Base-by-base conservation (phyloP, 1,140 invertebrate species). In the Ips typographus region DNA sequence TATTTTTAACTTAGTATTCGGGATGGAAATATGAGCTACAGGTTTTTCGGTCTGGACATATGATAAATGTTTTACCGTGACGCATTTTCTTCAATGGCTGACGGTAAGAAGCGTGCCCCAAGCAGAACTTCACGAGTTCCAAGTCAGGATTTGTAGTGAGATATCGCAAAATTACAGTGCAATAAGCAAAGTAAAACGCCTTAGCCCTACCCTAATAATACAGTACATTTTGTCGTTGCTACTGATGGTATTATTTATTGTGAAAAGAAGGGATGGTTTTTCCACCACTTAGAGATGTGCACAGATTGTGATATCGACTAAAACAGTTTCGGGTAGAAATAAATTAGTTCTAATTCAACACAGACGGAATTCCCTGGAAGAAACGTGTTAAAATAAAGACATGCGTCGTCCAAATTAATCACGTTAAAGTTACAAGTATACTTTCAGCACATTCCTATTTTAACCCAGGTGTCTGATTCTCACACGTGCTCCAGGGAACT, bases 401-500 rank as follows among this genome's bases (percentile, higher is more conserved):
- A 47, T 47, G 44, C 5, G 5, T 47, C 5, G 44, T 47, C 44
- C 5, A 5, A 47, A 6, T n/a, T n/a, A 47, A n/a, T 47, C n/a
- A 47, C 5, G 44, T 47, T 47, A 47, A 6, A n/a, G 5, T 47
- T 47, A 47, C 5, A 47, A 47, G 6, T 38, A 43, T 8, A 47
- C n/a, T 22, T 7, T 37, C 42, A 58, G 40, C 42, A 59, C 61
- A 56, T 61, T 57, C 56, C 43, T 63, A 51, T 62, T 47, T 40
- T 65, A 47, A 65, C 49, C 74, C 75, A 76, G 75, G 76, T 76
- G 76, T 76, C 71, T 73, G 64, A 68, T 74, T 77, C 73, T 74
- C 76, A 77, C 76, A 77, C 76, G 76, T 77, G 76, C 76, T 77
- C 64, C 62, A 43, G 68, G 59, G 71, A 75, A 74, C 74, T 75